These are phyloP conservation scores for Myotis planiceps DNA, from an alignment of 2,797 vertebrate genomes.

Conservation along the genomic window DNA sequence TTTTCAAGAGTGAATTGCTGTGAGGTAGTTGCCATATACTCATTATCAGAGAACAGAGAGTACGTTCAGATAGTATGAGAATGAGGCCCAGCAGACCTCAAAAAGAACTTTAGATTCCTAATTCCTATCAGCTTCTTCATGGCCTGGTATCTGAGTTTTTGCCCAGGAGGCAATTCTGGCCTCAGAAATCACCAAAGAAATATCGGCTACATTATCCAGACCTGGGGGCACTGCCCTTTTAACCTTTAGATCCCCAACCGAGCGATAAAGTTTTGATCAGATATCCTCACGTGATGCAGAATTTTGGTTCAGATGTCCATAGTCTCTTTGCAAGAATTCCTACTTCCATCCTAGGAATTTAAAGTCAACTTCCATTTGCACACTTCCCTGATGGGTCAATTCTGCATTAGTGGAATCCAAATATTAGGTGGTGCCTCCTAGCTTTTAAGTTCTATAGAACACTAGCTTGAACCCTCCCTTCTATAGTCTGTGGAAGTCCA, in stretches of 20 bases:
- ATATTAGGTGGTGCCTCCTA: neutral
- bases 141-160: neutral
- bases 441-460: neutral
- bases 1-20: neutral
- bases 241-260: neutral
- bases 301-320: neutral
- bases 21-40: neutral
- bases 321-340: neutral
- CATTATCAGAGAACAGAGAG: neutral
- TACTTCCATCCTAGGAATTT: neutral
- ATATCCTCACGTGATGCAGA: neutral
- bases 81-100: neutral
- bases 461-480: neutral
- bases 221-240: neutral
- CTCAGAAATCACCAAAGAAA: neutral
- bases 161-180: neutral
- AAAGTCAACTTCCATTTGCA: neutral
- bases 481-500: neutral
- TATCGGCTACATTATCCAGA: neutral
- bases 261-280: neutral
- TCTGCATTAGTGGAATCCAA: neutral
- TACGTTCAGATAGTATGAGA: neutral
- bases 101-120: neutral
- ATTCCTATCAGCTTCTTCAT: neutral
- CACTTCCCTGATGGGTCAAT: neutral